Evolutionary conservation across 2,113 vertebrate species (phyloP), one percentile per base, ranked within the genome.

Genomic region (Mormyrus lacerda): DNA sequence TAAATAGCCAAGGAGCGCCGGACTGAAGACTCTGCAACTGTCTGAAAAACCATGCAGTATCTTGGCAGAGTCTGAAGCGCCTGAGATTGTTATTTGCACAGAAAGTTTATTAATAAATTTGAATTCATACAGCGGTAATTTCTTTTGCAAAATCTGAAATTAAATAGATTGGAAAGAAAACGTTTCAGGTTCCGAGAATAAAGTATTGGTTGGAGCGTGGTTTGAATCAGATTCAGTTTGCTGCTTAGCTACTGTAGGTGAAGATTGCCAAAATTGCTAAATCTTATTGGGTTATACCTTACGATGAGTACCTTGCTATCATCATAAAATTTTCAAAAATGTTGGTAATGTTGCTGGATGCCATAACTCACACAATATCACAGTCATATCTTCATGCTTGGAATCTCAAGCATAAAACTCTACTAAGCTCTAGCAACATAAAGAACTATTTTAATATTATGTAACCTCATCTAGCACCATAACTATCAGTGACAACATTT

Each of bases 1-100:
- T 85, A 94, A 93, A 94, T 91, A 91, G 90, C 91, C 45, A 87
- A 47, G 85, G 88, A 91, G 92, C 91, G 89, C 79, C 61, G 89
- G 90, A 65, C 53, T 24, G 47, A 90, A 31, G 90, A 86, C 84
- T 8, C 50, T 1, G 8, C 24, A 44, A 55, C 55, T 65, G 17
- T n/a, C 7, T 61, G 53, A 19, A 35, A 39, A n/a, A 44, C 15
- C 39, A 42, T 17, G 73, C 5, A 39, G 15, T 4, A 85, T 42
- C 35, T 42, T 0, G 1, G 39, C 73, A 42, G 35, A 27, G 10
- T 31, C 61, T 69, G n/a, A 42, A 2, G 31, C 42, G 73, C 17
- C 13, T 79, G 35, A 19, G 31, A 79, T 17, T 79, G 65, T 35
- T 73, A 48, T 85, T 48, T 48, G 44, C 5, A 27, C 42, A 24